Conservation (phyloP, 2,888 invertebrate genomes). For the Steinernema carpocapsae region DNA sequence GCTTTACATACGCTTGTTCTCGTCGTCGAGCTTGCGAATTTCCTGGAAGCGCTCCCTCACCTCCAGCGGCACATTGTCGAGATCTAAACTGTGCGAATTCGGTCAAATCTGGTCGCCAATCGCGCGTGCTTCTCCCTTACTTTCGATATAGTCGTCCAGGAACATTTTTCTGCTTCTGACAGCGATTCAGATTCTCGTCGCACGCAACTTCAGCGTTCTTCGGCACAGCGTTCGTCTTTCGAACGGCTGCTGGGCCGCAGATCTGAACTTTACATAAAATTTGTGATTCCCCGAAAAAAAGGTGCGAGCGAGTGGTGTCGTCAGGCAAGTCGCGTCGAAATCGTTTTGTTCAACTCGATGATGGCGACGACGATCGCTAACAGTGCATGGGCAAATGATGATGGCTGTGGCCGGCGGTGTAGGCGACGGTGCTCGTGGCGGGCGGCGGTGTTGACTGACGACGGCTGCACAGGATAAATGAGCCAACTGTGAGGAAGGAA, state of each 20-base stretch:
- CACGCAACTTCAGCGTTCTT: no score
- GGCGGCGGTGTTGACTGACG: background rate
- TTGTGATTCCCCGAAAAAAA: background rate
- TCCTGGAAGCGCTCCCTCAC: conserved; percentile 93
- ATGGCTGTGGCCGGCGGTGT: background rate
- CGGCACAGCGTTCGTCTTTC: no score
- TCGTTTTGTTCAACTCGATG: conserved; percentile 28
- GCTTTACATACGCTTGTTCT: conserved; percentile 7
- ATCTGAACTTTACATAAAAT: background rate
- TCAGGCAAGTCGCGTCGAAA: conserved; percentile 17
- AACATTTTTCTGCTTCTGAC: conserved; percentile 18
- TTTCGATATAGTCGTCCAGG: conserved; percentile 20
- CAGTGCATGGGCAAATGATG: background rate
- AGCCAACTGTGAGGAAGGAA: no score
- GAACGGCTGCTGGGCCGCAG: conserved; percentile 28
- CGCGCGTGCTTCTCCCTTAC: background rate
- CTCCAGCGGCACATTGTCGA: conserved; percentile 97
- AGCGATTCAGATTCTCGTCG: background rate
- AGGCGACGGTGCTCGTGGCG: background rate
- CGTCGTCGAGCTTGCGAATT: conserved; percentile 83
- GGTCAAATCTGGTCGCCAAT: background rate
- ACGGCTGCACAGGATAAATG: no score
- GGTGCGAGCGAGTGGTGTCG: conserved; percentile 9
- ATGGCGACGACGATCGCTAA: no score
- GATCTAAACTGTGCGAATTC: conserved; percentile 77